These are phyloP conservation scores for Oreochromis aureus DNA, from an alignment of 2,113 vertebrate genomes.

Conservation along the genomic window DNA sequence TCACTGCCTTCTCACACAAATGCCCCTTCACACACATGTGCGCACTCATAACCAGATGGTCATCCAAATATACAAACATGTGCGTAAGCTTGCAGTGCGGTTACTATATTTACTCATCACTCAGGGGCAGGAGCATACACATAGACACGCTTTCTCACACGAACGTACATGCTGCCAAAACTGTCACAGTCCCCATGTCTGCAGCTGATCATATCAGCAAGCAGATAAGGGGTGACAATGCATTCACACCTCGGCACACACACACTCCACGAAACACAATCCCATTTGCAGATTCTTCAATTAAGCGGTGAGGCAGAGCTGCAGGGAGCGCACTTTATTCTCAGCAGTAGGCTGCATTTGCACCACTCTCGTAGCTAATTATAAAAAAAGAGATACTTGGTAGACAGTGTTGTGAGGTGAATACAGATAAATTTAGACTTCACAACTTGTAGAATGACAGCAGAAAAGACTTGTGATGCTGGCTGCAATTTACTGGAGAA, in stretches of 20 bases:
- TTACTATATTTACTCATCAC: slow-evolving; percentile 48
- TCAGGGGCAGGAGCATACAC: slow-evolving; percentile 6
- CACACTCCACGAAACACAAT: background rate
- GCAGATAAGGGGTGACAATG: slow-evolving; percentile 23
- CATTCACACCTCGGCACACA: slow-evolving; percentile 21
- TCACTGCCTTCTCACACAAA: slow-evolving; percentile 2
- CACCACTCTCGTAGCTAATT: slow-evolving; percentile 2
- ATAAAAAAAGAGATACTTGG: background rate
- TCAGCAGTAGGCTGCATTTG: slow-evolving; percentile 28
- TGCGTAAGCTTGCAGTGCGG: slow-evolving; percentile 9
- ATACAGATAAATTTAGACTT: slow-evolving; percentile 2
- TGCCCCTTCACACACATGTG: background rate
- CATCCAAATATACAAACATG: slow-evolving; percentile 32
- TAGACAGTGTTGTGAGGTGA: background rate
- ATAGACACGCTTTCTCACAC: background rate
- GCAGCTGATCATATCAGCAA: slow-evolving; percentile 22
- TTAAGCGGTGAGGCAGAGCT: slow-evolving; percentile 9
- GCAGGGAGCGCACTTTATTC: background rate
- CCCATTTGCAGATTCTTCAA: slow-evolving; percentile 18
- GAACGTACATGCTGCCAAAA: background rate
- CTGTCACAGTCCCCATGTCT: background rate
- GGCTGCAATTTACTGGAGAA: background rate
- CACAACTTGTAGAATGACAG: background rate
- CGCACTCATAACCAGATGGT: slow-evolving; percentile 36
- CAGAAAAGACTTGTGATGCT: background rate